Conservation (phyloP, 2,113 vertebrate genomes). For the Hydrochoerus hydrochaeris region DNA sequence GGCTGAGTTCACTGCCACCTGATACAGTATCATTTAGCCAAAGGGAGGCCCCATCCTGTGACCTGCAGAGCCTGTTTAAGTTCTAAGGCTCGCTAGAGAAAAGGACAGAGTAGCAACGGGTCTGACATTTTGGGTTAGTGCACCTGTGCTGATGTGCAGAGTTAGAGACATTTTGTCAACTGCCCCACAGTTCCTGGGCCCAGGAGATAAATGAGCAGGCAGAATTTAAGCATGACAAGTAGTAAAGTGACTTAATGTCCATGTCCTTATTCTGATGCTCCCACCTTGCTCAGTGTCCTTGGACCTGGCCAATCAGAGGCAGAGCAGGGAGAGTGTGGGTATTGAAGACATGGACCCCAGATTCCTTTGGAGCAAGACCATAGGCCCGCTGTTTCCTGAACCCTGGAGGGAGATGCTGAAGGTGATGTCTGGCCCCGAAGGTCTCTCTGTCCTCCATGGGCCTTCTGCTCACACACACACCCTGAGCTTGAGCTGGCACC, state of each 20-base stretch:
- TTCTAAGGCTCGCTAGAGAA: neutral
- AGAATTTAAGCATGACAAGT: neutral
- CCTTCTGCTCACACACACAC: neutral
- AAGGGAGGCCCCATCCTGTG: neutral
- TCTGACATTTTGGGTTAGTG: too few species aligned
- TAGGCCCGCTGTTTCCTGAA: neutral
- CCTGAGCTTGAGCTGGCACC: neutral
- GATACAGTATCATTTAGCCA: neutral
- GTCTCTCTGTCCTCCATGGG: neutral
- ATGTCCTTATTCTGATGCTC: neutral
- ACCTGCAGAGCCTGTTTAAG: neutral
- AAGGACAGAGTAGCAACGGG: too few species aligned
- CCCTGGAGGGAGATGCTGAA: neutral
- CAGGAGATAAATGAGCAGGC: neutral
- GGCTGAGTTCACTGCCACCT: neutral
- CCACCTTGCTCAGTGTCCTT: neutral
- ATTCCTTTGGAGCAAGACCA: neutral
- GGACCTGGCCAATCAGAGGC: neutral
- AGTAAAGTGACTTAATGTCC: neutral
- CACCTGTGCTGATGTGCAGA: too few species aligned
- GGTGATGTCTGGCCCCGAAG: neutral
- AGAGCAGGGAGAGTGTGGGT: neutral
- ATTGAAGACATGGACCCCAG: too few species aligned
- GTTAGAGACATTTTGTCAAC: too few species aligned
- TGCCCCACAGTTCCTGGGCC: neutral